Evolutionary conservation across 2,113 vertebrate genomes (phyloP), one percentile per base, ranked within the genome.

Genomic region (Pica pica): DNA sequence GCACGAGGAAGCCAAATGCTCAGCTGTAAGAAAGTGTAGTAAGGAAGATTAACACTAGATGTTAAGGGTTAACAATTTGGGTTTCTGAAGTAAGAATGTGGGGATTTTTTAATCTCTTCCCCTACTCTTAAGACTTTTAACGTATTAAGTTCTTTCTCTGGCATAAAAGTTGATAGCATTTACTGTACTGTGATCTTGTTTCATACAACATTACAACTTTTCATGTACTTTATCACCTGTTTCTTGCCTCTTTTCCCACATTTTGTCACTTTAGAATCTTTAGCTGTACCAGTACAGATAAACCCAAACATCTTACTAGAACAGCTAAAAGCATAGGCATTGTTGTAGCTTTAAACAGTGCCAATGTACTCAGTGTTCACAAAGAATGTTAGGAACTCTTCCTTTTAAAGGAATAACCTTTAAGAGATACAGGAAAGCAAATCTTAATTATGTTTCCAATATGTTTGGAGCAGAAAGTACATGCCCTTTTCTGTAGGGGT

Each of bases 401-500:
- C 73, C 52, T 96, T 83, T 89, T 78, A 90, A 90, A 93, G 86
- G 44, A 90, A 73, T 81, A 91, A 92, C 47, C 60, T 93, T 92
- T 75, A 84, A 90, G 79, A 87, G 65, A 53, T 56, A 42, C 19
- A 16, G 26, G 68, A 90, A 90, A 81, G 74, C 35, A 60, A 68
- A 60, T 52, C 71, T 92, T 74, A 77, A 63, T 68, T 91, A 56
- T n/a, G 61, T 81, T 86, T 90, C 60, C 56, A 52, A 0, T 85
- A 39, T 68, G 49, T 92, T 75, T 87, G 69, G 57, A 68, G 80
- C 44, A 75, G 69, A 64, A 82, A 78, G 55, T 80, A 75, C 56
- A 4, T 70, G n/a, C 56, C 39, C 68, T 93, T 93, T 83, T 24
- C 79, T 78, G 31, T 63, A 55, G 37, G 24, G 79, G 14, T 86